Percentiles rank a stretch among this genome's conserved stretches.
phyloP scores from a whole-genome alignment of 2,888 invertebrate genomes.

The Villa cingulata region DNA sequence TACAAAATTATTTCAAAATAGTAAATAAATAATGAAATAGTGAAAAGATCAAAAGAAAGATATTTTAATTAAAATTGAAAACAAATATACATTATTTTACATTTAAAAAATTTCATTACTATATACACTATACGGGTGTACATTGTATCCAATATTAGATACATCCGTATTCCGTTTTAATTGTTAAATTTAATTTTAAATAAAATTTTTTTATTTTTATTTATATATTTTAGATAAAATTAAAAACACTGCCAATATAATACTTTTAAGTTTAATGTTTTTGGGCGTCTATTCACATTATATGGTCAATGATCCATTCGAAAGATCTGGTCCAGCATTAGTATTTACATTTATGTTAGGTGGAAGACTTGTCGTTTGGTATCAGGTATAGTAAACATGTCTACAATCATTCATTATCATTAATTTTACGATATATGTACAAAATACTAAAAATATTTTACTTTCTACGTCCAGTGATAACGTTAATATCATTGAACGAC shows the following conservation, averaged over 20 bases:
- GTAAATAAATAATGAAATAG: too few species aligned
- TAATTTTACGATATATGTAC: not conserved
- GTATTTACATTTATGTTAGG: constrained; percentile 88
- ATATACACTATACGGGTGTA: too few species aligned
- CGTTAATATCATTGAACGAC: too few species aligned
- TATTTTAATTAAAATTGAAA: too few species aligned
- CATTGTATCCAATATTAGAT: too few species aligned
- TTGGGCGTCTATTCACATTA: constrained; percentile 87
- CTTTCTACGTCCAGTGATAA: not conserved
- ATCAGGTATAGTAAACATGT: constrained; percentile 28
- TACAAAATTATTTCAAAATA: too few species aligned
- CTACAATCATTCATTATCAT: too few species aligned
- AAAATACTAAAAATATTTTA: too few species aligned
- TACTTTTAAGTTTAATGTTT: constrained; percentile 69
- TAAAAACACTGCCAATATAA: constrained; percentile 78
- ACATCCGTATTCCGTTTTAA: too few species aligned
- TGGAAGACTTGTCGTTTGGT: constrained; percentile 76
- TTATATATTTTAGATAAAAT: constrained; percentile 58
- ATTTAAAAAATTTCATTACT: too few species aligned
- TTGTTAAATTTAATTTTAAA: not conserved
- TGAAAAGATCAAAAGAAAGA: too few species aligned
- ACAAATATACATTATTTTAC: too few species aligned
- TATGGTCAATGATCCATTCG: constrained; percentile 84
- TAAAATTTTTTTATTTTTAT: constrained; percentile 10
- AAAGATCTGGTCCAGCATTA: constrained; percentile 76